Conservation (phyloP, 2,113 vertebrate species). For the Felis catus region F.catus_Fca126_mat1.0 CM031413.1:58074501-58075000, state of each 20-base stretch:
- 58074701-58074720: neutral
- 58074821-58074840: neutral
- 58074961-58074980: neutral
- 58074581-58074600: neutral
- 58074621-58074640: neutral
- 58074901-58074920: neutral
- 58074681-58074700: neutral
- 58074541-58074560: neutral
- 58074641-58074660: neutral
- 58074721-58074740: neutral
- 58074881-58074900: neutral
- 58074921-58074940: neutral
- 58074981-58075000: neutral
- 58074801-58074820: neutral
- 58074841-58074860: neutral
- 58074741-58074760: neutral
- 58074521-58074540: neutral
- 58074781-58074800: neutral
- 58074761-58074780: neutral
- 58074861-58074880: neutral
- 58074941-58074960: neutral
- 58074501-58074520: neutral
- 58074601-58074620: neutral
- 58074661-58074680: neutral
- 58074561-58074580: neutral